Base-by-base conservation (phyloP, 2,888 invertebrate genomes). In the Seira ritae region DNA sequence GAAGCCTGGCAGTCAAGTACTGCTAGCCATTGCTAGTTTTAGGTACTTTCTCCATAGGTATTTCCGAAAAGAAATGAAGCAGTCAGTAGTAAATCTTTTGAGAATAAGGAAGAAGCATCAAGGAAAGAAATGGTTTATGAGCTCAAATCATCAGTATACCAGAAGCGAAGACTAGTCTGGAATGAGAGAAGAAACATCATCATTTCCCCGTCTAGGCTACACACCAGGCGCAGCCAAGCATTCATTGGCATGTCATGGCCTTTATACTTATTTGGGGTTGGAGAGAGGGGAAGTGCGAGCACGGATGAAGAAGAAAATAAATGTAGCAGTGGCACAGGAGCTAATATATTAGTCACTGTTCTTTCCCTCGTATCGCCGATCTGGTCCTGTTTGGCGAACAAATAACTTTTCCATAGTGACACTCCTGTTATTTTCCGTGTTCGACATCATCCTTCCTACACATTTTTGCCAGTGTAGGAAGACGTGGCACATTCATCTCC, bases 101-200 rank as follows among this genome's bases (percentile, higher is more conserved):
- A n/a, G 50, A 50, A 15, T 50, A 50, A 12, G 8, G 8, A 71
- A 67, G 46, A 74, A 62, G n/a, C n/a, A n/a, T n/a, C n/a, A n/a
- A n/a, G 69, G 74, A 62, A 50, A 74, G 80, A 80, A 74, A 80
- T 81, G 66, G 37, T 23, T 75, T 50, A 66, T 75, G 75, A 81
- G 65, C 31, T 65, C 66, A 81, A 81, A 81, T 75, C 75, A 75
- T 75, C 75, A 80, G 69, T 65, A 70, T 74, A 66, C 2, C 31
- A 31, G 8, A 31, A 31, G 8, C 31, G 8, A 8, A 8, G 31
- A 31, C 31, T 31, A 31, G 31, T 50, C 66, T 17, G 42, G 15
- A 50, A n/a, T 15, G 66, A 15, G 46, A 37, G 22, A 70, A 50
- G 50, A 17, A 66, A 20, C 65, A 71, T 69, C 65, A 70, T 70